Conservation (phyloP, 2,888 invertebrate genomes). For the Yponomeuta evonymella region DNA sequence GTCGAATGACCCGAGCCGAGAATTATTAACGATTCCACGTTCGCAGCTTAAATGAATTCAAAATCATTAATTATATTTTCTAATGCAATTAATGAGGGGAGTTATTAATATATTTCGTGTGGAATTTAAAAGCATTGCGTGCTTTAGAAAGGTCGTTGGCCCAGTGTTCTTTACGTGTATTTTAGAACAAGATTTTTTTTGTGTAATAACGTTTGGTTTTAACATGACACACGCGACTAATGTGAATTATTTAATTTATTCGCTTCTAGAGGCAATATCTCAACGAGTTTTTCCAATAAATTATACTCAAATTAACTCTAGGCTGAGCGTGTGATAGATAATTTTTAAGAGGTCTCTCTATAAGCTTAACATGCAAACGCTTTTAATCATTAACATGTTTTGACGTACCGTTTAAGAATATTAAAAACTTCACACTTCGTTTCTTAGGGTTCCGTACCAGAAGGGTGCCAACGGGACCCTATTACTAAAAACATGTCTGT, state of each 20-base stretch:
- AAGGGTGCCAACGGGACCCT: no score
- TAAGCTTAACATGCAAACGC: neutral
- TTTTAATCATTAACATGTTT: conserved; percentile 15
- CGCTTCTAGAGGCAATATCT: neutral
- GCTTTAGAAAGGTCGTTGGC: conserved; percentile 33
- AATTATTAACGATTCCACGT: conserved; percentile 24
- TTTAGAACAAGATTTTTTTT: conserved; percentile 39
- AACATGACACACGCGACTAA: conserved; percentile 7
- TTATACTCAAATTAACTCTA: conserved; percentile 9
- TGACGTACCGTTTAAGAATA: conserved; percentile 11
- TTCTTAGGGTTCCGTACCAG: no score
- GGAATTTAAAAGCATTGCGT: conserved; percentile 32
- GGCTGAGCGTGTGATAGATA: neutral
- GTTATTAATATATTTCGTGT: conserved; percentile 37
- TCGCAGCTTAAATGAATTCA: conserved; percentile 31
- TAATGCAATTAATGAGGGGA: conserved; percentile 39
- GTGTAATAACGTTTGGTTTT: conserved; percentile 22
- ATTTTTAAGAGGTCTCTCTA: neutral
- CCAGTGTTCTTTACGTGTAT: conserved; percentile 28
- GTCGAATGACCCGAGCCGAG: conserved; percentile 20
- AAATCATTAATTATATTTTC: conserved; percentile 34
- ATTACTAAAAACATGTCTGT: no score
- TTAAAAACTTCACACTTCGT: neutral
- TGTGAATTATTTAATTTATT: conserved; percentile 5
- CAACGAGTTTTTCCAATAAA: conserved; percentile 9